Base-by-base conservation (phyloP, 2,888 invertebrate genomes). In the Colostygia pectinataria region DNA sequence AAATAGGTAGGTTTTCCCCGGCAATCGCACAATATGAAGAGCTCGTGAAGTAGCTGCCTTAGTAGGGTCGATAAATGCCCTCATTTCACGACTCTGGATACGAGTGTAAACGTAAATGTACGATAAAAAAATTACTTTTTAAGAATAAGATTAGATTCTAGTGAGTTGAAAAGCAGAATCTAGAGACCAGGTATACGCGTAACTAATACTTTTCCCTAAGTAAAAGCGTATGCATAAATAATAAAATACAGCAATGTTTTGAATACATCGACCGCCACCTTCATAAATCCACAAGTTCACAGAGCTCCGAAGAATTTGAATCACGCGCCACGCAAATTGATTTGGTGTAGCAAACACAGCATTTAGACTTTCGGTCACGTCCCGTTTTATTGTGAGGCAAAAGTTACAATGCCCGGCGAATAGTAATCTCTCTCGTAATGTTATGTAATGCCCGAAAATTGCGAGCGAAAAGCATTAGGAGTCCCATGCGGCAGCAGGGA, bases 331-430 rank as follows among this genome's bases (percentile, higher is more conserved):
- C 61, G 71, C 73, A 82, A 83, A 85, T 83, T 85, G 84, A 83
- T 83, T 84, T 78, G 77, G 74, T 79, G 67, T 64, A 65, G 67
- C 72, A 71, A 83, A 59, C 81, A 69, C 64, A 68, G 62, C 77
- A 83, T 87, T 86, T 83, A 81, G 75, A 70, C 68, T 68, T 71
- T 73, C 41, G 64, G 79, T 81, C 88, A 88, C 87, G 87, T 83
- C 47, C 71, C 56, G 61, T 71, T 83, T 85, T 85, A 86, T 83
- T 83, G 82, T 82, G 79, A 77, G 77, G 76, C 76, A 77, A 78
- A 83, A 83, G 84, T 84, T 84, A 83, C 80, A 83, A 80, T 76
- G 68, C 63, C 55, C 62, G 59, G 53, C 61, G 62, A 61, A 64
- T 63, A 64, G 81, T 79, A 83, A 81, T 80, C 74, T 75, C 63